Evolutionary conservation across 2,888 invertebrate species (phyloP), one percentile per base, ranked within the genome.

Genomic region (Cerceris rybyensis): DNA sequence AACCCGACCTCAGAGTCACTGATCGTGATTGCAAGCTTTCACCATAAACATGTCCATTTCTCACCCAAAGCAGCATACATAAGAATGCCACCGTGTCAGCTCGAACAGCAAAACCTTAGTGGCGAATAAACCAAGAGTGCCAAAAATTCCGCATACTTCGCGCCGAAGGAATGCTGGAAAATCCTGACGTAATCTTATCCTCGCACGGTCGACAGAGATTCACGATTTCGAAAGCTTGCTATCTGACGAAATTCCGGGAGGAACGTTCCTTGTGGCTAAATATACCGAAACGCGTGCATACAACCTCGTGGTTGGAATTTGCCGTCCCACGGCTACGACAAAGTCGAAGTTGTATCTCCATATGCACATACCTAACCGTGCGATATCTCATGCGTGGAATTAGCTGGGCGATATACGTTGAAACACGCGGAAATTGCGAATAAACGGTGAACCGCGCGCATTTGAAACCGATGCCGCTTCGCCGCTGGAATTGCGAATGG

Each of bases 261-360:
- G 64, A 63, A 69, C 74, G 69, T 75, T 76, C 78, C 69, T 57
- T 69, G 72, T 8, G 50, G 63, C 81, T 84, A 84, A 84, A 84
- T 84, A 82, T 84, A 84, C n/a, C 64, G 52, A n/a, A 39, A n/a
- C 54, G 57, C 50, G 54, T 61, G 66, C 78, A 71, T 77, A 75
- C 28, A 28, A 75, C 73, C 77, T 60, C 65, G 13, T 7, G 41
- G 70, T 39, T 39, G 81, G 75, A 75, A 80, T 78, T 60, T 66
- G 60, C 57, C 41, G 46, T 16, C 39, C 39, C 7, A 60, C 17
- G 28, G 46, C 74, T 58, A 60, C 63, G 46, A 76, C 73, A 67
- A 46, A 76, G 59, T 64, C 17, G 11, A 42, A 67, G 41, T 43
- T 28, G 50, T 50, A 50, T 50, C 60, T n/a, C 54, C 54, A 17